Evolutionary conservation across 2,113 vertebrate species (phyloP), one percentile per base, ranked within the genome.

Genomic region (Pontoporia blainvillei): DNA sequence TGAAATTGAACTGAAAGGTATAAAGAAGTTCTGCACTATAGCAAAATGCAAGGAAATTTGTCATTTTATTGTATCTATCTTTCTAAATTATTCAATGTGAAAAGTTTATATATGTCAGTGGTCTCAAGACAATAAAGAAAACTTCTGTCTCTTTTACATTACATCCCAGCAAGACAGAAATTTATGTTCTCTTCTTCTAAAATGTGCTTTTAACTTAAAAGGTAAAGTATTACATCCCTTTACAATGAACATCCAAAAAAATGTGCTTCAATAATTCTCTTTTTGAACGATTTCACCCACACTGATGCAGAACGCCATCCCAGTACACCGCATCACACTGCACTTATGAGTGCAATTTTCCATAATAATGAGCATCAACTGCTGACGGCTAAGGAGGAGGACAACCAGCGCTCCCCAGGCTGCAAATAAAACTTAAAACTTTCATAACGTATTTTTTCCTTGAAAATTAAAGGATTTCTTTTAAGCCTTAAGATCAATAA

Each of bases 151-250:
- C 49, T 39, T 94, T 95, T 52, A 67, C 10, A 46, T 49, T 81
- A 23, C 1, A 52, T 52, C 91, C 73, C 39, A 64, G 66, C 83
- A 90, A 79, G 82, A 72, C 8, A 75, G n/a, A 96, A 82, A 75
- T 75, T 41, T 85, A 1, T 13, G 73, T 72, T 76, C 7, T 69
- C 5, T 78, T 87, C 25, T 94, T 76, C 27, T 59, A 97, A 96
- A 87, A 41, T 64, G 23, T 44, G 25, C 21, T 64, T 94, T 73
- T 95, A 95, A 87, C 95, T 69, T 82, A 92, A 95, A 98, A 36
- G 44, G 67, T 10, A 64, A 96, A 96, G 25, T 54, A 41, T 46
- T 21, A 7, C 3, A 93, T 67, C 27, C 3, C n/a, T 96, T 94
- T 97, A 41, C 46, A 54, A 46, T 90, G 92, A 93, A 67, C 54